Evolutionary conservation across 2,888 invertebrate species (phyloP), one percentile per base, ranked within the genome.

Genomic region (Nasonia oneida): DNA sequence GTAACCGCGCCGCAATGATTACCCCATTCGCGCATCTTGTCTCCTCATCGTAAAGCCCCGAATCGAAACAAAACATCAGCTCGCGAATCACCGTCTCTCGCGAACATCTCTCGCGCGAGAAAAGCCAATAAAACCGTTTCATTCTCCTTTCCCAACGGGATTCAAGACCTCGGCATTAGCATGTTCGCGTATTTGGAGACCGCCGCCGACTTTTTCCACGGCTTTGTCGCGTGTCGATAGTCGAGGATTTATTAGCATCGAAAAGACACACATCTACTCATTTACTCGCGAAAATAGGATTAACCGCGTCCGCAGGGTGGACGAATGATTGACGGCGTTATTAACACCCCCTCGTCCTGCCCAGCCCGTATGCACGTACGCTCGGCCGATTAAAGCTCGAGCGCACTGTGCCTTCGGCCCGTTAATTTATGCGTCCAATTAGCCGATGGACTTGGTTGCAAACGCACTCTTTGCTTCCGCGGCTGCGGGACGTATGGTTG

Each of bases 311-410:
- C 73, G 37, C 4, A 37, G 23, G 14, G 14, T 29, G n/a, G 73
- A 74, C 50, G 78, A 84, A 84, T 80, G 79, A 84, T 79, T 79
- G 84, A 80, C 79, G 74, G 84, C 84, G 79, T 80, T 80, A 84
- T 84, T 84, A 84, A 75, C 53, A 47, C 73, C 67, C 53, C 29
- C 29, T 18, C 61, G 8, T 23, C 15, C 70, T 33, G 33, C 2
- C 1, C 29, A 33, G 33, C 23, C 33, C 42, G 23, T 23, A 42
- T 42, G 23, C 50, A 12, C 42, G 39, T 23, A 50, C 47, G 6
- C 50, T 67, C 70, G 70, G 75, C 47, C 42, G 77, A 83, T 77
- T 83, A 77, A 77, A 84, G 73, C 79, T 75, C 81, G 33, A 39
- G 73, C 39, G 3, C 12, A 10, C 39, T 39, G 33, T 29, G 33